Evolutionary conservation across 2,113 vertebrate species (phyloP).

Genomic region (Chaetura pelagica): DNA sequence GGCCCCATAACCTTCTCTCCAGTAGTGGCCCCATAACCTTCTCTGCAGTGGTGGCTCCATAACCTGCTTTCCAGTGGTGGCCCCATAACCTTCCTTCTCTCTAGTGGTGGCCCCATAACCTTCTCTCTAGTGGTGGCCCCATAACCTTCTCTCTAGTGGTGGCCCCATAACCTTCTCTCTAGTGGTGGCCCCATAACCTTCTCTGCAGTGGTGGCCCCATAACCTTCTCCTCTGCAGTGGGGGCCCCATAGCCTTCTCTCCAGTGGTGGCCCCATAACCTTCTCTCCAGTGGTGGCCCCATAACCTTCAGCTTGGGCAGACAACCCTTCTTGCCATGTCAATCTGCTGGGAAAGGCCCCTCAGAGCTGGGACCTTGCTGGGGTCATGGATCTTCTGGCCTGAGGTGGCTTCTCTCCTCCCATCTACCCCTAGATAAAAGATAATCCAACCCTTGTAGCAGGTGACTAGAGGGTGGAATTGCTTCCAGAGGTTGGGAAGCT

Average conservation of each 20-base stretch:
- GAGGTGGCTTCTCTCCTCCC: not conserved
- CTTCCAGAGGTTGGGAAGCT: not conserved
- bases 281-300: accelerated
- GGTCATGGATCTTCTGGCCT: not conserved
- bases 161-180: not conserved
- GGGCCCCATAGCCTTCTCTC: not conserved
- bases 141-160: no score
- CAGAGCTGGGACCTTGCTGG: not conserved
- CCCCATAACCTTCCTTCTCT: not conserved
- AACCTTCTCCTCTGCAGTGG: no score
- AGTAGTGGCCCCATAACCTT: accelerated
- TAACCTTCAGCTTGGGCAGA: not conserved
- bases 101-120: accelerated
- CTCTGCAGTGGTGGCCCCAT: accelerated
- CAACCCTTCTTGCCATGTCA: not conserved
- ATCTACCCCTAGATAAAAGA: not conserved
- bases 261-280: not conserved
- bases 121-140: accelerated
- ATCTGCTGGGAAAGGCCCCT: not conserved
- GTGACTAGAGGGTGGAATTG: not conserved
- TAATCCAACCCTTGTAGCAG: not conserved
- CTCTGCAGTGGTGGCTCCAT: accelerated
- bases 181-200: accelerated
- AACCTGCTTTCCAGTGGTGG: no score
- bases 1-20: not conserved